Evolutionary conservation across 92 coral and sea anemone species (phyloP).

Genomic region (Zoanthus sansibaricus): DNA sequence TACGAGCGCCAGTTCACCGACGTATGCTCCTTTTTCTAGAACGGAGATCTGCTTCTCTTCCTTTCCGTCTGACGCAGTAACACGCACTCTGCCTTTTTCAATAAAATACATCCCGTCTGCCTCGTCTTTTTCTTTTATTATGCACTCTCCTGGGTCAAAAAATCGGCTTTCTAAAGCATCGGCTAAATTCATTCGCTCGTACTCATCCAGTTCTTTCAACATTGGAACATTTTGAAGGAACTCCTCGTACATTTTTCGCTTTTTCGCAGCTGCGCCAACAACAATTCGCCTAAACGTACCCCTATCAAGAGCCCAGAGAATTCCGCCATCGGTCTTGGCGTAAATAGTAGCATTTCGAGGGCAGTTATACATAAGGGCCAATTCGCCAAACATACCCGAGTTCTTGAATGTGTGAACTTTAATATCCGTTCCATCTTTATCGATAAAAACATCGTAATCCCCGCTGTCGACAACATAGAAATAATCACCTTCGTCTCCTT

Average conservation of each 20-base stretch:
- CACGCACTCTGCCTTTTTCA: conserved; percentile 84
- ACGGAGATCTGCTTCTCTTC: conserved; percentile 81
- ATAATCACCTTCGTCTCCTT: conserved; percentile 98
- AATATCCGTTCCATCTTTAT: conserved; percentile 65
- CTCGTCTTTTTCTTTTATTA: conserved; percentile 86
- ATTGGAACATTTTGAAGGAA: conserved; percentile 91
- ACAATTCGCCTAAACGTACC: conserved; percentile 90
- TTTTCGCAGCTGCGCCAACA: conserved; percentile 94
- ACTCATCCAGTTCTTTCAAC: conserved; percentile 78
- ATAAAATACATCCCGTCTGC: conserved; percentile 99
- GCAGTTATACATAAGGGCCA: conserved; percentile 98
- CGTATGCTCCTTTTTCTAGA: conserved; percentile 80
- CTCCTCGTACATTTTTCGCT: conserved; percentile 85
- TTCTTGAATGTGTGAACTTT: conserved; percentile 93
- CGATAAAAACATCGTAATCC: conserved; percentile 87
- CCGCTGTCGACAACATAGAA: conserved; percentile 96
- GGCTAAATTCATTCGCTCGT: conserved; percentile 93
- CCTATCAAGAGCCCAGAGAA: conserved; percentile 95
- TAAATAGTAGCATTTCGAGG: conserved; percentile 97
- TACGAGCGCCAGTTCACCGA: conserved; percentile 97
- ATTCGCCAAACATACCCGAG: conserved; percentile 96
- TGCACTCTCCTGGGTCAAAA: conserved; percentile 86
- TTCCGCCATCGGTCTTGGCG: conserved; percentile 84
- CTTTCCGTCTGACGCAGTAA: conserved; percentile 78
- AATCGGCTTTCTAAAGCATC: conserved; percentile 89